Base-by-base conservation (phyloP, 1,140 invertebrate genomes). In the Papilio aristodemus region DNA sequence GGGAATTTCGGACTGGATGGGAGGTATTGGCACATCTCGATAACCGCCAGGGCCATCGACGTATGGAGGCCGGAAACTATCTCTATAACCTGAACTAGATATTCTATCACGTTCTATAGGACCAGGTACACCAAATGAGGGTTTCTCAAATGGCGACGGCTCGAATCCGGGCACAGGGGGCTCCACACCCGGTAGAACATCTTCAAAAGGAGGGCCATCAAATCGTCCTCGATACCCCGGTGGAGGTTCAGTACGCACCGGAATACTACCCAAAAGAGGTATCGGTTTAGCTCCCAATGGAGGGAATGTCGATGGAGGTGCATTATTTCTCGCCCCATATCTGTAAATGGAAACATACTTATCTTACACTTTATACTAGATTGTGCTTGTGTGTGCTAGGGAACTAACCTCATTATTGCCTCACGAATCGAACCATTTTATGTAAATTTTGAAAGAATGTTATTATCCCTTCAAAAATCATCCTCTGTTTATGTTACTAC, bases 121-220 rank as follows among this genome's bases (percentile, higher is more conserved):
- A 11, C 80, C 83, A 6, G 85, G 74, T 50, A 87, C 86, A 41
- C 77, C 82, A 72, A 90, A 84, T n/a, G 83, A 64, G 13, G 85
- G 84, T 75, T 91, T 89, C 64, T 91, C 90, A 74, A 91, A 90
- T 14, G 90, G 89, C 0, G 89, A 86, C 32, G 87, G 90, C 71
- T 93, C 92, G 75, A 92, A 93, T 39, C 92, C 92, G 32, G 92
- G 92, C 19, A 92, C 89, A n/a, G 92, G 88, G 11, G 92, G 91
- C 71, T 93, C 91, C 5, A 90, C 86, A 38, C 91, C 92, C 25
- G 89, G 91, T 54, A 91, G 90, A 69, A 85, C 79, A 58, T 92
- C 91, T 72, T 92, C 90, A 76, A 91, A 91, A 17, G 84, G 77
- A 9, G 88, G 82, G 7, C 73, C 80, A 68, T 87, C 87, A 71